phyloP scores from a whole-genome alignment of 2,797 vertebrate genomes.

The Phoeniculus purpureus region DNA sequence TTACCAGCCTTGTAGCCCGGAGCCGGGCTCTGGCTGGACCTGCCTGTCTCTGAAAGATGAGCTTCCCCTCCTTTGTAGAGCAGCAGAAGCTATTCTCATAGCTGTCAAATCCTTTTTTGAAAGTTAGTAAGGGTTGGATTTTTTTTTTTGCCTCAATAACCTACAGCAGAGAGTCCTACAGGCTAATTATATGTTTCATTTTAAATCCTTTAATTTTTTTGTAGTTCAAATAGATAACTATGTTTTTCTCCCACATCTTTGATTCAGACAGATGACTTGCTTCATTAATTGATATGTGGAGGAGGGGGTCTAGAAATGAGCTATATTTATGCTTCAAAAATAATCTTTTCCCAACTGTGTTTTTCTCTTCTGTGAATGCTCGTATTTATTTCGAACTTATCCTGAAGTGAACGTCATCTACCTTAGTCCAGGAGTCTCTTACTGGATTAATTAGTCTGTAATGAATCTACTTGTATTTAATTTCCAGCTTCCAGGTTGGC shows the following conservation, averaged over 20 bases:
- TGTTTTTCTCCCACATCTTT: conserved; percentile 72
- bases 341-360: background rate
- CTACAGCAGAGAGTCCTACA: conserved; percentile 68
- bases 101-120: conserved; percentile 34
- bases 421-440: conserved; percentile 48
- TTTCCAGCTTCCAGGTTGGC: conserved; percentile 11
- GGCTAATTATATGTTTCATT: conserved; percentile 73
- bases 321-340: conserved; percentile 58
- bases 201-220: conserved; percentile 67
- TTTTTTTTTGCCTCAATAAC: conserved; percentile 54
- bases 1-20: background rate
- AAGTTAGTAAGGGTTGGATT: background rate
- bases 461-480: conserved; percentile 39
- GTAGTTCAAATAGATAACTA: conserved; percentile 68
- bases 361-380: conserved; percentile 20
- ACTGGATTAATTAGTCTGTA: conserved; percentile 52
- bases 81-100: conserved; percentile 23
- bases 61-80: background rate
- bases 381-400: conserved; percentile 58
- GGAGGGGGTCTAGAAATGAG: conserved; percentile 55
- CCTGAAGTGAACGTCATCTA: conserved; percentile 39
- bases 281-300: conserved; percentile 67
- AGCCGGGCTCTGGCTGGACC: background rate
- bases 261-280: conserved; percentile 66
- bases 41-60: background rate